Conservation (phyloP, 2,888 invertebrate genomes). For the Capitulum mitella region DNA sequence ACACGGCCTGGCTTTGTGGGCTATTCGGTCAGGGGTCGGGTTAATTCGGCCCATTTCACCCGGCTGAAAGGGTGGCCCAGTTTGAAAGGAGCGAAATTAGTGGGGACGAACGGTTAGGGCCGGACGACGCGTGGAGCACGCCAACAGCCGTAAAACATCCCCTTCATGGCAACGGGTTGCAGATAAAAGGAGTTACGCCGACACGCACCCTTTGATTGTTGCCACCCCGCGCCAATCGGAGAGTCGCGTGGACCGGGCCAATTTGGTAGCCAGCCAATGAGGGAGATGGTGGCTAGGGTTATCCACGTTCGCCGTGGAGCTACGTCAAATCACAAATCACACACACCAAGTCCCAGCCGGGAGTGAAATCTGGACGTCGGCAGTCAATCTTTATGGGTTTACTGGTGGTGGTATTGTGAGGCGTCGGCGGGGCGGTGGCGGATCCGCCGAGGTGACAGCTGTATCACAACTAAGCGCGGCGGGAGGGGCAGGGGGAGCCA, state of each 20-base stretch:
- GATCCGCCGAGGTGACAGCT: too few relatives aligned
- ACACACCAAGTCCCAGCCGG: too few relatives aligned
- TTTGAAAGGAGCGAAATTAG: constrained; percentile 7
- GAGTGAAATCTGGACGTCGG: too few relatives aligned
- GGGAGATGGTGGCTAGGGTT: background rate
- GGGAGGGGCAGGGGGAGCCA: too few relatives aligned
- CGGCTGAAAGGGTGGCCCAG: constrained; percentile 6
- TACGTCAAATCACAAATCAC: too few relatives aligned
- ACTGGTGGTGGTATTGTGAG: too few relatives aligned
- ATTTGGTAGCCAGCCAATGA: background rate
- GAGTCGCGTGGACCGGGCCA: background rate
- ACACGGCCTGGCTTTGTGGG: background rate
- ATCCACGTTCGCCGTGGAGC: too few relatives aligned
- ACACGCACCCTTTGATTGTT: background rate
- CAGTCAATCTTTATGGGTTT: too few relatives aligned
- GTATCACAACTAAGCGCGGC: too few relatives aligned
- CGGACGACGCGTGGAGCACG: background rate
- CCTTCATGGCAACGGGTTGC: background rate
- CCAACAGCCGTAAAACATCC: background rate
- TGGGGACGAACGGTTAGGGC: background rate
- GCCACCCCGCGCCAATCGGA: background rate
- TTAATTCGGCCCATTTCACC: constrained; percentile 23
- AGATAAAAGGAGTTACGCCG: background rate
- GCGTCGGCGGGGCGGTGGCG: too few relatives aligned
- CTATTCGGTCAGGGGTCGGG: constrained; percentile 21